phyloP scores from a whole-genome alignment of 1,140 invertebrate genomes.

The Oppia nitens region DNA sequence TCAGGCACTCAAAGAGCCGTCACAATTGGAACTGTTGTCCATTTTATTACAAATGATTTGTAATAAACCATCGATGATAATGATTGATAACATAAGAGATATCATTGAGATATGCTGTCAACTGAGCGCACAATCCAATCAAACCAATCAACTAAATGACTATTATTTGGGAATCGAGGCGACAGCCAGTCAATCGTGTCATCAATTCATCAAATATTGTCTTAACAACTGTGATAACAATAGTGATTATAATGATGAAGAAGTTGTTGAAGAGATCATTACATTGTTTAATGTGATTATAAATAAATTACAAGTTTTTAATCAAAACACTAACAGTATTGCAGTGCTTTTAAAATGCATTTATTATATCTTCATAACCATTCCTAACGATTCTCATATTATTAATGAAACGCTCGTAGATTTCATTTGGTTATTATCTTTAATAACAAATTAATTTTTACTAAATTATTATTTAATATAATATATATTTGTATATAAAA shows the following conservation, averaged over 20 bases:
- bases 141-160: conserved; percentile 1
- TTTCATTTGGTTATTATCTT: not conserved
- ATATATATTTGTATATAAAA: not conserved
- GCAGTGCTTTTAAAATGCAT: conserved; percentile 8
- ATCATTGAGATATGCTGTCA: conserved; percentile 8
- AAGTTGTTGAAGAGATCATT: not conserved
- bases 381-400: conserved; percentile 1
- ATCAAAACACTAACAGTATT: not conserved
- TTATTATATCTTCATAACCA: conserved; percentile 5
- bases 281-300: not conserved
- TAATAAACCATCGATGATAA: not conserved
- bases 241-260: not conserved
- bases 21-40: not conserved
- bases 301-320: not conserved
- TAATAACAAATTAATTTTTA: not conserved
- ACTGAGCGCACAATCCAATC: not conserved
- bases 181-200: conserved; percentile 6
- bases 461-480: not conserved
- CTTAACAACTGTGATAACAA: not conserved
- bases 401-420: not conserved
- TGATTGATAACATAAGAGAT: not conserved
- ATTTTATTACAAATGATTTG: not conserved
- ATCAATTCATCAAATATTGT: conserved; percentile 9
- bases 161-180: not conserved
- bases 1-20: not conserved